A percentile compares a stretch with the other conserved stretches of the same genome.
phyloP scores from a whole-genome alignment of 2,888 invertebrate species.

The Tachina grossa region DNA sequence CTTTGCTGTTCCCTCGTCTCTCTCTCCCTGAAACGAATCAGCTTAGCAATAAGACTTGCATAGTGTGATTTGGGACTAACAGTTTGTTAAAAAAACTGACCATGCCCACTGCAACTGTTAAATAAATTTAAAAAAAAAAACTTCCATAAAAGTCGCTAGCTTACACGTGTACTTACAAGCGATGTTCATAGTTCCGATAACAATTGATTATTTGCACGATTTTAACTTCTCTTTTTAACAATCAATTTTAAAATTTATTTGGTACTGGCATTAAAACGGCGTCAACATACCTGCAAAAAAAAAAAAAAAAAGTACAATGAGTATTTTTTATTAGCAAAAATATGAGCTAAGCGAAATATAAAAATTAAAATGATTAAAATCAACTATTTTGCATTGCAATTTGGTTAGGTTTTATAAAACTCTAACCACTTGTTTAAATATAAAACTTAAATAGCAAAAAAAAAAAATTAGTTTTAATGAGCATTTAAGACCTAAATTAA shows the following conservation, averaged over 20 bases:
- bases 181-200: constrained; percentile 48
- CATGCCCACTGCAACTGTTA: not conserved
- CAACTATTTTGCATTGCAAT: constrained; percentile 42
- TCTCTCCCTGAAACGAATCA: too few species aligned
- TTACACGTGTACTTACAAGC: constrained; percentile 63
- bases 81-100: too few species aligned
- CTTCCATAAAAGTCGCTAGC: not conserved
- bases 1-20: too few species aligned
- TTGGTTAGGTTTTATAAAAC: constrained; percentile 22
- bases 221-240: constrained; percentile 5
- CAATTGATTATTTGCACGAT: constrained; percentile 19
- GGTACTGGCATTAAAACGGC: not conserved
- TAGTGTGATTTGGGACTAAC: too few species aligned
- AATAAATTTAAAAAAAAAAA: not conserved
- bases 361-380: not conserved
- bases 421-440: too few species aligned
- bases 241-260: constrained; percentile 7
- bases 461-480: constrained; percentile 10
- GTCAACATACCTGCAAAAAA: constrained; percentile 50
- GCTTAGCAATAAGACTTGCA: too few species aligned
- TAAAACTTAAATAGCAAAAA: not conserved
- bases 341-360: constrained; percentile 2
- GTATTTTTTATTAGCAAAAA: constrained; percentile 6
- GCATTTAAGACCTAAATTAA: constrained; percentile 30
- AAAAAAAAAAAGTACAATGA: constrained; percentile 26